Conservation (phyloP, 2,888 invertebrate genomes). For the Drosophila mettleri region DNA sequence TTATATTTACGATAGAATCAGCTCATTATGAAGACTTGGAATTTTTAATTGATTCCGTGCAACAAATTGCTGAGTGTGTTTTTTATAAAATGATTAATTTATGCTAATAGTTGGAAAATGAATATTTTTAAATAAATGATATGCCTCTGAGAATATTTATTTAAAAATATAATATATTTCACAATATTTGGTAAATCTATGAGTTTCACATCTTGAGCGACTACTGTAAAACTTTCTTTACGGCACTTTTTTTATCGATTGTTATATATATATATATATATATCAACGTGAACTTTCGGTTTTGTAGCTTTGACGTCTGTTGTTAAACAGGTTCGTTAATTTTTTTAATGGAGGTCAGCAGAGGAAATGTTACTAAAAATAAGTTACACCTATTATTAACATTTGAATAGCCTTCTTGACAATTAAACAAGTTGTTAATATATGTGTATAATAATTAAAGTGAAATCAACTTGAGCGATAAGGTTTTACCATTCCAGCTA, state of each 20-base stretch:
- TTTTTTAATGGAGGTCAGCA: constrained; percentile 2
- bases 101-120: background rate
- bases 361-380: constrained; percentile 9
- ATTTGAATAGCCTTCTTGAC: constrained; percentile 5
- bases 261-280: background rate
- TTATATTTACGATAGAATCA: background rate
- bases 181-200: no score
- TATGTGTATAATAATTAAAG: background rate
- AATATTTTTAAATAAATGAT: background rate
- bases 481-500: background rate
- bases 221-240: constrained; percentile 1
- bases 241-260: constrained; percentile 11
- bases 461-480: constrained; percentile 19
- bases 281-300: background rate
- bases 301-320: background rate
- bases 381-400: constrained; percentile 5
- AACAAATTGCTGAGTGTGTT: background rate
- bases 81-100: background rate
- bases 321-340: constrained; percentile 10
- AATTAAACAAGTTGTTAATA: constrained; percentile 3
- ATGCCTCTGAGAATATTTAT: background rate
- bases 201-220: background rate
- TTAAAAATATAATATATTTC: no score
- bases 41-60: background rate
- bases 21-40: background rate